phyloP scores from a whole-genome alignment of 2,113 vertebrate genomes.

The Genyomyrus donnyi region DNA sequence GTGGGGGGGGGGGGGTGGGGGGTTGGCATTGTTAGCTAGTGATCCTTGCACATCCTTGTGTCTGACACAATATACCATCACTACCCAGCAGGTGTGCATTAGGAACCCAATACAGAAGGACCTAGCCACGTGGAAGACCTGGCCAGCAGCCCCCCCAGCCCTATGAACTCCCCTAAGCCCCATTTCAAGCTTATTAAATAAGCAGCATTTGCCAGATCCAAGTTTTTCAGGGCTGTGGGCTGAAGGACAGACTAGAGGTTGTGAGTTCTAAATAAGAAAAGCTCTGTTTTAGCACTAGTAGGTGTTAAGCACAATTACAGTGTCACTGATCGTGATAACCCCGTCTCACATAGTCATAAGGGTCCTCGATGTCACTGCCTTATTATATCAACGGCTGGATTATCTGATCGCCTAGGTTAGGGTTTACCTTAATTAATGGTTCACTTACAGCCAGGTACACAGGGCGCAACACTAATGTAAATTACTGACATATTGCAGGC shows the following conservation, averaged over 20 bases:
- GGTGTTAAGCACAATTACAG: background rate
- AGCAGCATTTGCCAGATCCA: background rate
- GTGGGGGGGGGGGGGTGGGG: no score
- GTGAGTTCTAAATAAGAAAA: background rate
- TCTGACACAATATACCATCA: background rate
- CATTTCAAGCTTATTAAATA: background rate
- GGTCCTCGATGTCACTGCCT: background rate
- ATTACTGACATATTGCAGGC: constrained; percentile 43
- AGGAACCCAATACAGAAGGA: background rate
- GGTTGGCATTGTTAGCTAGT: background rate
- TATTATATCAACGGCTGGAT: constrained; percentile 28
- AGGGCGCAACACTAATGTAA: constrained; percentile 43
- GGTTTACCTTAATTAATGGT: constrained; percentile 29
- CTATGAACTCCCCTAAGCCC: background rate
- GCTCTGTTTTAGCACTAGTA: background rate
- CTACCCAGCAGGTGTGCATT: background rate
- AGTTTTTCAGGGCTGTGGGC: background rate
- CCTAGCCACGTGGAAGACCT: background rate
- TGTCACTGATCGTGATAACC: background rate
- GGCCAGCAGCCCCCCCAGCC: background rate
- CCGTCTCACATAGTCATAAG: background rate
- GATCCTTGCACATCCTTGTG: background rate
- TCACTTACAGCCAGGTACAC: constrained; percentile 28
- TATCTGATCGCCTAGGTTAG: constrained; percentile 45
- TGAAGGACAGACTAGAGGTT: no score